Evolutionary conservation across 2,797 vertebrate species (phyloP), one percentile per base, ranked within the genome.

Genomic region (Brotula barbata): DNA sequence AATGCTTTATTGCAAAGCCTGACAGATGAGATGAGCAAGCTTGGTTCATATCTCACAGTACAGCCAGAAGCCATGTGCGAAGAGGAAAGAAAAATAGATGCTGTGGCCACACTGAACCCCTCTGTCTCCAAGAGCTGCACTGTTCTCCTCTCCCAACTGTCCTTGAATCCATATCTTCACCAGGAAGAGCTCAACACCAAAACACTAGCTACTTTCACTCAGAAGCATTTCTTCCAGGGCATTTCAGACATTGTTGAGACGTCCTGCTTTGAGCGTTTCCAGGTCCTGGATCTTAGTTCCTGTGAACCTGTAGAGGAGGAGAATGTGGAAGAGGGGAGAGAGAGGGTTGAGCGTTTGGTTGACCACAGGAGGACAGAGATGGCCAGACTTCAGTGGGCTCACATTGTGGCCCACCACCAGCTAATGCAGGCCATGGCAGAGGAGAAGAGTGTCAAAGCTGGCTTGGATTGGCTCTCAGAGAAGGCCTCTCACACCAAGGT

Each of bases 151-250:
- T 95, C 92, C 52, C 94, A 92, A 6, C 77, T 94, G 65, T 56
- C 90, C 48, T 74, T 96, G 81, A 90, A 92, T 62, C 79, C 87
- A 0, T 98, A 93, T 51, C 83, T 98, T 21, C 86, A 85, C 25
- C 91, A 89, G 54, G 95, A 96, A 81, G 94, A 94, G 44, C 83
- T 89, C 68, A 93, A 89, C 83, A 96, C 95, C 2, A 92, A 93
- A 78, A 90, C 91, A 1, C 83, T 98, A 16, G 65, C 86, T 1
- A 74, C 84, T 0, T 92, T 93, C 62, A 87, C 94, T 1, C 93
- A 90, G 72, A 92, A 80, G 0, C 82, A 91, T 59, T 94, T 94
- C 72, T 93, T 87, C 74, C 83, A 86, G 56, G 92, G 85, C 16
- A 77, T 89, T 41, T 78, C 89, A 1, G 91, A 92, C 42, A 66